These are phyloP conservation scores for Melanotaenia parkinsoni DNA, from an alignment of 2,797 vertebrate species.

Conservation along the genomic window DNA sequence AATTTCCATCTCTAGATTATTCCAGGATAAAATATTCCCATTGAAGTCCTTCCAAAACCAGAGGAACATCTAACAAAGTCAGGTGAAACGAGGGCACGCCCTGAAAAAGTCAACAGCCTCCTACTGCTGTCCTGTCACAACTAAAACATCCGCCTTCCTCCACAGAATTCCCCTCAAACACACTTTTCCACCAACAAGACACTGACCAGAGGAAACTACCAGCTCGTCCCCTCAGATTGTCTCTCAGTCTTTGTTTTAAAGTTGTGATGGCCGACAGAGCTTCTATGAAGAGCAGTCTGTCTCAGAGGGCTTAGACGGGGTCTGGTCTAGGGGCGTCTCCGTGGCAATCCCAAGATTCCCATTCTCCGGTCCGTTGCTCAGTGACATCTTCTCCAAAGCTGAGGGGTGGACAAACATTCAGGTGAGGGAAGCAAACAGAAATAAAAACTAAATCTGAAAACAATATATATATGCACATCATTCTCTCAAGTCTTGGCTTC, in stretches of 20 bases:
- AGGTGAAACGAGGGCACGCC: too few relatives aligned
- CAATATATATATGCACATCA: too few relatives aligned
- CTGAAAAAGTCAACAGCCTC: too few relatives aligned
- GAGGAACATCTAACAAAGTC: too few relatives aligned
- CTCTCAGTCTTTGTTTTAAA: constrained; percentile 10
- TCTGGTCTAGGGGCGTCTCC: constrained; percentile 86
- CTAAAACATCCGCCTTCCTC: too few relatives aligned
- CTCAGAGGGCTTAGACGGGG: constrained; percentile 83
- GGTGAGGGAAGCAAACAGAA: too few relatives aligned
- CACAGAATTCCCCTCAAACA: background rate
- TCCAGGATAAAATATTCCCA: background rate
- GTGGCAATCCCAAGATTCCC: constrained; percentile 85
- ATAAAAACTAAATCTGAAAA: too few relatives aligned
- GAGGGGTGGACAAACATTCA: constrained; percentile 39
- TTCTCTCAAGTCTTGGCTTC: too few relatives aligned
- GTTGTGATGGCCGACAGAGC: background rate
- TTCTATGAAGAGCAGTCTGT: constrained; percentile 86
- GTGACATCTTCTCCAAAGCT: constrained; percentile 91
- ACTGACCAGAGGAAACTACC: background rate
- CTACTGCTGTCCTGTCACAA: too few relatives aligned
- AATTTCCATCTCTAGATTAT: background rate
- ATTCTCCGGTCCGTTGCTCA: constrained; percentile 87
- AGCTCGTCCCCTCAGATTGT: background rate
- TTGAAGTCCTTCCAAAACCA: too few relatives aligned
- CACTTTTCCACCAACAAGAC: background rate